Evolutionary conservation across 35 echinoderm and acorn worm genomes (phyloP), one percentile per base, ranked within the genome.

Genomic region (Lytechinus pictus): DNA sequence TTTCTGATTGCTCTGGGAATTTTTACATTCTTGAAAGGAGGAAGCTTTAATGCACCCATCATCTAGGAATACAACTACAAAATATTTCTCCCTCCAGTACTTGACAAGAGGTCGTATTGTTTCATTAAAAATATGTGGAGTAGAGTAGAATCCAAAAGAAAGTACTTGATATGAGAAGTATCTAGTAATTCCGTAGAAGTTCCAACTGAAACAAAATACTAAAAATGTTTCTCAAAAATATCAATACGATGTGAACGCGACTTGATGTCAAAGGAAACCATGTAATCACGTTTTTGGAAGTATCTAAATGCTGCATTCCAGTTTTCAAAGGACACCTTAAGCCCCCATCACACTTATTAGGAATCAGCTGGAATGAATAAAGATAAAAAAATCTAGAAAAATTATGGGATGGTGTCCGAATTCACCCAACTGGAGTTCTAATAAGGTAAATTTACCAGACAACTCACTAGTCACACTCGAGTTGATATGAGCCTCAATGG

Each of bases 171-270:
- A 96, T 9, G 96, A 94, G 87, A 96, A 96, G 60, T 57, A 94
- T 53, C 52, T 96, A 4, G 5, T 29, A 55, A 51, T 27, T 54
- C 72, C 86, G 9, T 89, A 21, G 28, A 94, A 87, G 9, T 55
- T 54, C 96, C 96, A 96, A 86, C 61, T 28, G 94, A 96, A 96
- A 87, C 92, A 89, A 96, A 54, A 89, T 86, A 96, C 54, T 96
- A 24, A 14, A 29, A 87, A 53, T 96, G 96, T 11, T 94, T 93
- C 6, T 7, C 29, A 55, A 96, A 96, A 57, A 94, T 94, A 13
- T 96, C 96, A 56, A 94, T 19, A 86, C 94, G 96, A 28, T 94
- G 96, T 10, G 94, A 96, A 5, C 96, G 86, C 7, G 93, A 94
- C 29, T 96, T 94, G 6, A 94, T 51, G 55, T 94, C 92, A 51